Conservation (phyloP, 2,113 vertebrate genomes). For the Gallinago jamesoni region DNA sequence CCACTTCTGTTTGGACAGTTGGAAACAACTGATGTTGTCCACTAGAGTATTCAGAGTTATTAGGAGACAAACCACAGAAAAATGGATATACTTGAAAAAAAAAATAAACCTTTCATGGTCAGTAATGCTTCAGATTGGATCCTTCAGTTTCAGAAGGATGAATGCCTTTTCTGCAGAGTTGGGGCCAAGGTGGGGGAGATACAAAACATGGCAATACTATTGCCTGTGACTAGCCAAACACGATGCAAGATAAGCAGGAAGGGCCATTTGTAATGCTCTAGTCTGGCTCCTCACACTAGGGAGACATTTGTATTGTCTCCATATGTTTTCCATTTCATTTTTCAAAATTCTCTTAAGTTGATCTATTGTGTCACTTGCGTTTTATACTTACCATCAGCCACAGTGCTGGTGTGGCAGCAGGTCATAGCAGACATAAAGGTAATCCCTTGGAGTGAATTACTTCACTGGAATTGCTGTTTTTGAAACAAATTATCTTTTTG, state of each 20-base stretch:
- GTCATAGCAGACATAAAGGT: neutral
- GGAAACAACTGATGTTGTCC: neutral
- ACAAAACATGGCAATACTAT: neutral
- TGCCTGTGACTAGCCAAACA: neutral
- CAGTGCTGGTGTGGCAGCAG: neutral
- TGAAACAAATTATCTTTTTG: neutral
- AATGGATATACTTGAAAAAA: neutral
- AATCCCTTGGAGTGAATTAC: neutral
- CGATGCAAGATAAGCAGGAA: neutral
- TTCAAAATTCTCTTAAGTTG: neutral
- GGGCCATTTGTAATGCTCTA: neutral
- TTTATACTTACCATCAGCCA: neutral
- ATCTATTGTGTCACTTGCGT: neutral
- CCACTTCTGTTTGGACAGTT: neutral
- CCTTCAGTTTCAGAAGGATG: neutral
- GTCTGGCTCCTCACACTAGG: neutral
- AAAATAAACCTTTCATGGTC: neutral
- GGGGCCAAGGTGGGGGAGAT: neutral
- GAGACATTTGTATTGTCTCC: neutral
- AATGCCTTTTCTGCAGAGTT: neutral
- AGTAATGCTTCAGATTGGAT: neutral
- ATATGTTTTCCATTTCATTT: neutral
- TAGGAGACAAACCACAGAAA: neutral
- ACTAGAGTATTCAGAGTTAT: neutral
- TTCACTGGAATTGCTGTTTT: neutral